These are phyloP conservation scores for Pantherophis alleghaniensis DNA, from an alignment of 2,797 vertebrate species.

Conservation along the genomic window DNA sequence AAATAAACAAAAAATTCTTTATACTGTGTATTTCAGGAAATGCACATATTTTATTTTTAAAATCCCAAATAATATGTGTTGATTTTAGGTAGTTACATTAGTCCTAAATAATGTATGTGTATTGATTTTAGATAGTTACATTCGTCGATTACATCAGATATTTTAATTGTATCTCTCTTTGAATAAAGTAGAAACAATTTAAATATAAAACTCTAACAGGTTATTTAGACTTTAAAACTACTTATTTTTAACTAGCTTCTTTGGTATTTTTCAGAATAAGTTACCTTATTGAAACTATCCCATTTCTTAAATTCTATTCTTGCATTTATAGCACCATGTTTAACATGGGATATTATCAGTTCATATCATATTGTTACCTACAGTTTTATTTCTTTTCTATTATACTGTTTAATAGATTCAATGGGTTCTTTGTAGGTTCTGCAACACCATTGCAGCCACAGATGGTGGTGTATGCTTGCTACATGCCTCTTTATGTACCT, in stretches of 20 bases:
- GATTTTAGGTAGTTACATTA: neutral
- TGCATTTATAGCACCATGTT: constrained; percentile 1
- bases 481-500: constrained; percentile 74
- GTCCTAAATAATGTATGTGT: neutral
- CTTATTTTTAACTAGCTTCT: neutral
- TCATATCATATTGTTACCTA: neutral
- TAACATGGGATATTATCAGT: neutral
- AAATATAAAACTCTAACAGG: neutral
- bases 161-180: neutral
- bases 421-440: constrained; percentile 61
- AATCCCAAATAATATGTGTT: neutral
- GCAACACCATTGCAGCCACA: constrained; percentile 59
- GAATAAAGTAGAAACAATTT: neutral
- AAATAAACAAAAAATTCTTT: neutral
- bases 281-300: neutral
- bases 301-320: neutral
- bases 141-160: neutral
- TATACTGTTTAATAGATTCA: constrained; percentile 29
- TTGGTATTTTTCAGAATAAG: neutral
- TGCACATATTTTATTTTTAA: neutral
- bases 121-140: neutral
- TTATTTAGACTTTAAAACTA: constrained; percentile 1
- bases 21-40: neutral
- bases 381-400: neutral
- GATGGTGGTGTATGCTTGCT: constrained; percentile 79